phyloP scores from a whole-genome alignment of 2,888 invertebrate genomes.

The Tinea semifulvella region DNA sequence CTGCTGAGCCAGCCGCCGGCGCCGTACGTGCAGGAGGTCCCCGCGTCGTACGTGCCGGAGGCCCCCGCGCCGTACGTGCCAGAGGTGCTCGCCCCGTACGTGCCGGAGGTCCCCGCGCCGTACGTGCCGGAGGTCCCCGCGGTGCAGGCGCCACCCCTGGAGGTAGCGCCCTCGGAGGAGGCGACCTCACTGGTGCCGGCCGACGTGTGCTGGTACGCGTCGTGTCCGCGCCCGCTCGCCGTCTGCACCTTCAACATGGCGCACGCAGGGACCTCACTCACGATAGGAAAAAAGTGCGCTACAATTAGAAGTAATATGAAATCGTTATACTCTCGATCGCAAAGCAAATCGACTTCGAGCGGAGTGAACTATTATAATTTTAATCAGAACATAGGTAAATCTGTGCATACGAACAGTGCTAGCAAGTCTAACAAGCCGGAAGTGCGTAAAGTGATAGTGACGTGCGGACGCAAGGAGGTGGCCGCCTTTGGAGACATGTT shows the following conservation, averaged over 20 bases:
- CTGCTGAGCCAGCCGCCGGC: constrained; percentile 43
- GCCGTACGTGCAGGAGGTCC: no score
- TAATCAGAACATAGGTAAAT: constrained; percentile 46
- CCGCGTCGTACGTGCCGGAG: constrained; percentile 23
- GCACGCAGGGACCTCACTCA: constrained; percentile 64
- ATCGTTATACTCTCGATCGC: constrained; percentile 29
- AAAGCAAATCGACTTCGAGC: constrained; percentile 23
- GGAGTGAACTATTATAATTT: constrained; percentile 45
- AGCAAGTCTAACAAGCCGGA: constrained; percentile 55
- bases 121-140: constrained; percentile 25
- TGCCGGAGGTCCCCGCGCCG: constrained; percentile 62
- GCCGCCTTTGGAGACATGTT: constrained; percentile 16
- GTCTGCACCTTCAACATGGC: constrained; percentile 65
- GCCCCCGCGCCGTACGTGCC: constrained; percentile 28
- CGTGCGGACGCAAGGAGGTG: constrained; percentile 37
- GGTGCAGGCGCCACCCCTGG: no score
- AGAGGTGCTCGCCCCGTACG: constrained; percentile 69
- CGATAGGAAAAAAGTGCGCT: constrained; percentile 59
- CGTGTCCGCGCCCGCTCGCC: constrained; percentile 69
- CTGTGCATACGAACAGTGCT: constrained; percentile 49
- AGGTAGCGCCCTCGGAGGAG: constrained; percentile 20
- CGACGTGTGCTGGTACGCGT: constrained; percentile 58
- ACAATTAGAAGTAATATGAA: constrained; percentile 59
- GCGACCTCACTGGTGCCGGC: constrained; percentile 29
- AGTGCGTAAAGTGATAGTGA: constrained; percentile 58